Evolutionary conservation across 1,140 invertebrate genomes (phyloP), one percentile per base, ranked within the genome.

Genomic region (Drosophila pandora): DNA sequence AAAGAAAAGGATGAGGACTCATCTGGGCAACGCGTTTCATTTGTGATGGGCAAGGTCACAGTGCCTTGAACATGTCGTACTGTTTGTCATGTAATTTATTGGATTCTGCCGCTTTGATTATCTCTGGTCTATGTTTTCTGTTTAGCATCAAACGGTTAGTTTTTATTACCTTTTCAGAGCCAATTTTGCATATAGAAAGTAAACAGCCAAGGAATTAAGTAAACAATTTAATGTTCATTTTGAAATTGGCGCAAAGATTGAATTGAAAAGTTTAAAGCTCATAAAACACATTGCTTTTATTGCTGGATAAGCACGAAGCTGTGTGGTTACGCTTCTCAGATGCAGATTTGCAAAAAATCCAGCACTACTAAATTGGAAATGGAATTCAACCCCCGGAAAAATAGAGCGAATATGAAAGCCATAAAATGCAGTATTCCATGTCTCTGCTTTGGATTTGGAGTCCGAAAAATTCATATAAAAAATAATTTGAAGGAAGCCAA

Each of bases 141-240:
- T 39, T 64, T 49, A 75, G 30, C 45, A 79, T 79, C 47, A 53
- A 64, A 54, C 37, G 54, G 3, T 7, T 49, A 22, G 54, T 39
- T 77, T 80, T 71, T 64, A 80, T 80, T 79, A 61, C 41, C 54
- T 45, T 61, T 53, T 74, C 56, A 41, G 37, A 68, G 60, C 57
- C 70, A 62, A 72, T 76, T 80, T 49, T 45, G 37, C 47, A 30
- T 43, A 52, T 53, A 25, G 43, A 54, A 77, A 47, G 57, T 60
- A 73, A 76, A 80, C 68, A 70, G 49, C 55, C 41, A 41, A 9
- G 60, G 49, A 53, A 65, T 54, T 58, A 60, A 28, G 79, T 85
- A 87, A 82, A 85, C 74, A 87, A 78, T 78, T 75, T 67, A 75
- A 54, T 75, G 48, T 78, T 75, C 68, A 70, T 67, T 70, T 13